Evolutionary conservation across 2,113 vertebrate species (phyloP).

Genomic region (Oxyruncus cristatus): DNA sequence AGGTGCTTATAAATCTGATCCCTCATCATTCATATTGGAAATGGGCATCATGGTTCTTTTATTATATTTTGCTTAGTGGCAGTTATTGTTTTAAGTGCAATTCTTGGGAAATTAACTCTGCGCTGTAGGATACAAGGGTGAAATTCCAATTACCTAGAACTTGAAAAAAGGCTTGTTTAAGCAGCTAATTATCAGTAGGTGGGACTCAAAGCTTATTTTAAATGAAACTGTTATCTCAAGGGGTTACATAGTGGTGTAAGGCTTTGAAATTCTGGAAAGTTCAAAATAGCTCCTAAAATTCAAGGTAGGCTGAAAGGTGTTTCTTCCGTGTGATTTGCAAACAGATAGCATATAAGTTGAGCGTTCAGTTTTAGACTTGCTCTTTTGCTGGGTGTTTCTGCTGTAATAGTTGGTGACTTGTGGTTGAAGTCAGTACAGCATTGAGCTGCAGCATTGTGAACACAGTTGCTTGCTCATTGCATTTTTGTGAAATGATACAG

Average conservation of each 20-base stretch:
- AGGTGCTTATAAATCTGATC: rapidly evolving
- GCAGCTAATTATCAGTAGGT: neutral
- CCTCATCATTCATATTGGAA: neutral
- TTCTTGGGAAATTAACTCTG: rapidly evolving
- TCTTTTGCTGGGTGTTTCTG: neutral
- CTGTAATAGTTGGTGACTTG: neutral
- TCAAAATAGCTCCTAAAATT: neutral
- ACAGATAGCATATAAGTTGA: neutral
- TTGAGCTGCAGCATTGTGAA: neutral
- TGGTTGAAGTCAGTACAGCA: neutral
- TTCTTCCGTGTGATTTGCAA: neutral
- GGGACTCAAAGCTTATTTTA: neutral
- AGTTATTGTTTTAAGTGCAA: neutral
- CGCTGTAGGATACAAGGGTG: neutral
- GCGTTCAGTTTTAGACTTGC: neutral
- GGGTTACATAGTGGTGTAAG: neutral
- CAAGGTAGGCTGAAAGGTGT: neutral
- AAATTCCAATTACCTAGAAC: rapidly evolving
- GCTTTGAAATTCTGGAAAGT: neutral
- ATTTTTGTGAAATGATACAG: neutral
- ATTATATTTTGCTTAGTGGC: neutral
- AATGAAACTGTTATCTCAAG: neutral
- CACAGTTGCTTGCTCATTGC: neutral
- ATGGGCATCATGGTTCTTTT: neutral
- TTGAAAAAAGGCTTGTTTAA: neutral